A percentile compares a stretch with the other conserved stretches of the same genome.
Conservation (phyloP, 2,797 vertebrate genomes). For the Schizopygopsis pylzovi region DNA sequence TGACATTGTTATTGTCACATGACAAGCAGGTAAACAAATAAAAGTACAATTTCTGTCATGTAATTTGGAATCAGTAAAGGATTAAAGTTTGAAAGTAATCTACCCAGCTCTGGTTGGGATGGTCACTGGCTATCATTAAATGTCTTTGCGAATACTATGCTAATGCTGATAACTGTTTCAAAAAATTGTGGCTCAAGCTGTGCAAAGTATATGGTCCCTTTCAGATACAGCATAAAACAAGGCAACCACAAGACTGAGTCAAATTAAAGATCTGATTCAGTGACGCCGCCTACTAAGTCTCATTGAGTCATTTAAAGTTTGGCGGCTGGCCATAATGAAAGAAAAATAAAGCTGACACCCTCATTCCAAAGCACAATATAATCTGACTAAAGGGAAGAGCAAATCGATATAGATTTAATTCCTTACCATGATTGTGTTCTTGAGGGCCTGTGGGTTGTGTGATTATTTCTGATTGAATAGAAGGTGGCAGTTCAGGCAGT, state of each 20-base stretch:
- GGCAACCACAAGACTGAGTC: slow-evolving; percentile 31
- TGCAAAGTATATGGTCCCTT: slow-evolving; percentile 3
- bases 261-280: slow-evolving; percentile 48
- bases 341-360: slow-evolving; percentile 59
- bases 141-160: background rate
- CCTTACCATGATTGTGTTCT: slow-evolving; percentile 61
- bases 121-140: background rate
- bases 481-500: slow-evolving; percentile 48
- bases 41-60: too few species aligned
- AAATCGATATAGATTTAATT: slow-evolving; percentile 65
- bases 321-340: slow-evolving; percentile 53
- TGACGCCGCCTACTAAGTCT: slow-evolving; percentile 38
- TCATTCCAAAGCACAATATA: slow-evolving; percentile 57
- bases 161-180: background rate
- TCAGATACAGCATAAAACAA: slow-evolving; percentile 37
- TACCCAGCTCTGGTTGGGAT: background rate
- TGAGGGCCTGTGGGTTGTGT: slow-evolving; percentile 56
- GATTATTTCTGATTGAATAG: slow-evolving; percentile 57
- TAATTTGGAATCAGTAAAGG: too few species aligned
- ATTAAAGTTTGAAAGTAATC: too few species aligned
- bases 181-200: background rate
- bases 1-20: too few species aligned
- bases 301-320: slow-evolving; percentile 53
- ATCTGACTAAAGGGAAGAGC: slow-evolving; percentile 58
- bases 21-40: too few species aligned